Conservation (phyloP, 2,888 invertebrate species). For the Microplitis deprimator region DNA sequence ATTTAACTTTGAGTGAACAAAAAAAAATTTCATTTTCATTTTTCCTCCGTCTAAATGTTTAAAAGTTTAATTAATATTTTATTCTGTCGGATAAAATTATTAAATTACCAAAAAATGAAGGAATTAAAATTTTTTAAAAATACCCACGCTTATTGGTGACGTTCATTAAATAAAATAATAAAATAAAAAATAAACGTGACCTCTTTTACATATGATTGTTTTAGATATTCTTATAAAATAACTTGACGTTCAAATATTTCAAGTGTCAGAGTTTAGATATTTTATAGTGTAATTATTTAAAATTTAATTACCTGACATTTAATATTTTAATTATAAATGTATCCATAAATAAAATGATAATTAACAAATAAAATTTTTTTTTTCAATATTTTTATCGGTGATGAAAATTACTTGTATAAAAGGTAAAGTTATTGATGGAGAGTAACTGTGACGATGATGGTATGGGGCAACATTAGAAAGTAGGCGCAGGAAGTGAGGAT, state of each 20-base stretch:
- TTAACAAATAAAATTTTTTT: conserved; percentile 1
- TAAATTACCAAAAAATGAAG: too few relatives aligned
- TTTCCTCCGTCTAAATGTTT: neutral
- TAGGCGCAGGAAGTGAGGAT: conserved; percentile 39
- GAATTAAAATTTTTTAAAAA: too few relatives aligned
- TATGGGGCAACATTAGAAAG: conserved; percentile 44
- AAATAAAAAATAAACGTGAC: neutral
- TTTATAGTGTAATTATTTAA: neutral
- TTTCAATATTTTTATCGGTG: neutral
- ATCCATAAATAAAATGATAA: neutral
- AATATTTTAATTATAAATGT: neutral
- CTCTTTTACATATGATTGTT: neutral
- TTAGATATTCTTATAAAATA: neutral
- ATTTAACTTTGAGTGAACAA: neutral
- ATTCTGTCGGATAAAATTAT: too few relatives aligned
- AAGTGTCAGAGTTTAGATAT: neutral
- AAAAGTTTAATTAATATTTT: neutral
- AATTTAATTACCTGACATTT: neutral
- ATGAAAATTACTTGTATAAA: conserved; percentile 4
- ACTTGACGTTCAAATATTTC: neutral
- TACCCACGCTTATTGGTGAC: neutral
- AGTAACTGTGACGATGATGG: conserved; percentile 32
- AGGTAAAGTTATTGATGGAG: conserved; percentile 35
- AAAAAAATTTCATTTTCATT: neutral
- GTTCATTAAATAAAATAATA: neutral